Evolutionary conservation across 2,113 vertebrate genomes (phyloP).

Genomic region (Mesocricetus auratus): DNA sequence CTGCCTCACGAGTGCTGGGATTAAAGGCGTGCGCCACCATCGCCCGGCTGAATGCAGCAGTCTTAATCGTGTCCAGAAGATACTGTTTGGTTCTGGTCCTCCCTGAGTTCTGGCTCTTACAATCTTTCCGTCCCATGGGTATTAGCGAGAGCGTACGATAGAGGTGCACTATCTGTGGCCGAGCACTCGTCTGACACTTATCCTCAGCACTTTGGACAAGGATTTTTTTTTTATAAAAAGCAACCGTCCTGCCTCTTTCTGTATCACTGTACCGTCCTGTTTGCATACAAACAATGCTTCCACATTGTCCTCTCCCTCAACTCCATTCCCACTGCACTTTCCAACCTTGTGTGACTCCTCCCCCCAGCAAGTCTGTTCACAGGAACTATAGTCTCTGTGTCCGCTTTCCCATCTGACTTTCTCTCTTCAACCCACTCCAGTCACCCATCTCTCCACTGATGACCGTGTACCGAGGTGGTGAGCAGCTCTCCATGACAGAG

Average conservation of each 20-base stretch:
- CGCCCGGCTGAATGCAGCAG: neutral
- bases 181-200: neutral
- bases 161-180: neutral
- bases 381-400: neutral
- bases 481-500: neutral
- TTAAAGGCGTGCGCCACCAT: too few species aligned
- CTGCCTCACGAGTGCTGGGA: too few species aligned
- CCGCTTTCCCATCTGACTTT: neutral
- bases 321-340: neutral
- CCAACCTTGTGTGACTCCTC: neutral
- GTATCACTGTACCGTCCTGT: neutral
- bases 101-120: neutral
- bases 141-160: neutral
- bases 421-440: neutral
- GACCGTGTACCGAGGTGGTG: neutral
- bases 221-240: neutral
- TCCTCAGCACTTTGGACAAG: neutral
- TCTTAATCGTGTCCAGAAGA: neutral
- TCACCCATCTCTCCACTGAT: neutral
- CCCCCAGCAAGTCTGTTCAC: neutral
- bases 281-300: neutral
- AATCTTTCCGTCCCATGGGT: neutral
- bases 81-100: neutral
- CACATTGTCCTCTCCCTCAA: neutral
- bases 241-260: conserved; percentile 32